Conservation (phyloP, 2,797 vertebrate genomes). For the Lacerta viridis region DNA sequence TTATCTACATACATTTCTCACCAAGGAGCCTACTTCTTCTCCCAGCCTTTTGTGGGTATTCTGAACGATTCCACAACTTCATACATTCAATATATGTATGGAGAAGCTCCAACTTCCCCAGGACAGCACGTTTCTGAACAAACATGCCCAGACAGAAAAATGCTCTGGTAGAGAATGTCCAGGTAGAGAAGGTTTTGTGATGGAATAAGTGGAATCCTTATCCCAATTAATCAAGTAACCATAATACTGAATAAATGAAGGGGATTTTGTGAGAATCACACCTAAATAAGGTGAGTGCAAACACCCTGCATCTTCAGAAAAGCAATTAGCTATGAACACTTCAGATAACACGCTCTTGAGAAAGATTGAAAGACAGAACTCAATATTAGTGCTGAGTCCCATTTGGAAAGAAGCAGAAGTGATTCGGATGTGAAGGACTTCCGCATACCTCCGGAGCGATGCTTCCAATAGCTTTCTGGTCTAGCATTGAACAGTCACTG, state of each 20-base stretch:
- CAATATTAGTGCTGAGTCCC: background rate
- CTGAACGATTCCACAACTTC: background rate
- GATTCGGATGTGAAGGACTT: background rate
- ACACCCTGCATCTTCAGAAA: background rate
- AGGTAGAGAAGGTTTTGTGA: background rate
- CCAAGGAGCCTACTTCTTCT: background rate
- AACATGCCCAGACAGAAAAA: background rate
- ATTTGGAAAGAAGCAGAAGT: background rate
- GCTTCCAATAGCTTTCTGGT: background rate
- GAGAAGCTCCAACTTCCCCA: background rate
- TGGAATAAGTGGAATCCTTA: background rate
- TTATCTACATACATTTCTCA: too few species aligned
- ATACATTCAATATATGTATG: background rate
- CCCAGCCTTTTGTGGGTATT: background rate
- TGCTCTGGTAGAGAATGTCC: background rate
- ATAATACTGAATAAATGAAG: background rate
- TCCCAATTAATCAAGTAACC: background rate
- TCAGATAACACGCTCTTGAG: background rate
- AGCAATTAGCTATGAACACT: background rate
- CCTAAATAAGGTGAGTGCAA: background rate
- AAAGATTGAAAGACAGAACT: background rate
- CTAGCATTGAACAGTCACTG: background rate
- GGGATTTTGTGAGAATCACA: background rate
- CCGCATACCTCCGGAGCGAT: background rate
- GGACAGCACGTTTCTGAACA: background rate